phyloP scores from a whole-genome alignment of 2,797 vertebrate genomes.

The Anomalospiza imberbis region DNA sequence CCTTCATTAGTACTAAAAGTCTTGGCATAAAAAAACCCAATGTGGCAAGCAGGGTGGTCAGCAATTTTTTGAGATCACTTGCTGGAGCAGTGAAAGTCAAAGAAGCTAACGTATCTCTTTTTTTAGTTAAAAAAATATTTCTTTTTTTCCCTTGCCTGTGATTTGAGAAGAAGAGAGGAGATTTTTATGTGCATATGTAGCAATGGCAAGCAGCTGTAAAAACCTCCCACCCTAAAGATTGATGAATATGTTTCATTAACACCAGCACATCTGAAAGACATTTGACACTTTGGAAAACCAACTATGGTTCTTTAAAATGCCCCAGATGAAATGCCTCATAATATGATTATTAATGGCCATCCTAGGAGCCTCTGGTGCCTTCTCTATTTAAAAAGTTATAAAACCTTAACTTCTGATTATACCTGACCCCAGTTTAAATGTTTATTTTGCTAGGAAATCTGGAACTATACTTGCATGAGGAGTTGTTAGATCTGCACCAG shows the following conservation, averaged over 20 bases:
- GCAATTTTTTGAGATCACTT: not conserved
- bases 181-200: constrained; percentile 48
- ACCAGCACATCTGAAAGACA: constrained; percentile 67
- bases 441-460: constrained; percentile 2
- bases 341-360: not conserved
- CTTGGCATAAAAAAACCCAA: not conserved
- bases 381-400: not conserved
- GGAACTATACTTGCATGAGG: not conserved
- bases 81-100: not conserved
- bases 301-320: constrained; percentile 36
- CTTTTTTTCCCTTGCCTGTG: constrained; percentile 14
- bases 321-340: not conserved
- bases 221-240: constrained; percentile 50
- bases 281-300: constrained; percentile 51
- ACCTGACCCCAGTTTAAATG: not conserved
- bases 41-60: constrained; percentile 22
- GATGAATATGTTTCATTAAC: constrained; percentile 65
- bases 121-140: constrained; percentile 37
- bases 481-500: not conserved
- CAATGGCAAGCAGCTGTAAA: constrained; percentile 53
- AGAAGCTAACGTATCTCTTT: not conserved
- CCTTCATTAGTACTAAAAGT: not conserved
- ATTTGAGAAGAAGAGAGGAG: constrained; percentile 13
- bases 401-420: not conserved
- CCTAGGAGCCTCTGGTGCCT: not conserved